Conservation (phyloP, 2,888 invertebrate species). For the Scotopteryx bipunctaria region DNA sequence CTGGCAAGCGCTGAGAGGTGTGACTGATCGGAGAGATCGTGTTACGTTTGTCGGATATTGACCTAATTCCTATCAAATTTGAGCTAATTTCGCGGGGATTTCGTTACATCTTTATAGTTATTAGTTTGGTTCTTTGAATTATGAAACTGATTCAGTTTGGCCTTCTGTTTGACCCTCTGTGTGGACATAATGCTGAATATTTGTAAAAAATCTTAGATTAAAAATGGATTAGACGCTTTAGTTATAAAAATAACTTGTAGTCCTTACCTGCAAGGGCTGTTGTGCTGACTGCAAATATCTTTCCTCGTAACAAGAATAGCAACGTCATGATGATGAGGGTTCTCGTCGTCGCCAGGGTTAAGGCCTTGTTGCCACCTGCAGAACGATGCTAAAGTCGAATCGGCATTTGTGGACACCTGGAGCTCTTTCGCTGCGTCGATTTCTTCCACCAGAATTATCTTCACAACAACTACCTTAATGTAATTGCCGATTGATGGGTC, state of each 20-base stretch:
- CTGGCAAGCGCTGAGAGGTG: conserved; percentile 23
- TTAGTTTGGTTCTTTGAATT: conserved; percentile 8
- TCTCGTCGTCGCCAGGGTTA: conserved; percentile 89
- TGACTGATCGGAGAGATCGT: conserved; percentile 32
- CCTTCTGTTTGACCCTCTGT: not conserved
- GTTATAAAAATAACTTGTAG: too few species aligned
- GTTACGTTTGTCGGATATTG: conserved; percentile 26
- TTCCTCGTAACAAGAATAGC: conserved; percentile 93
- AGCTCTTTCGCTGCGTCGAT: conserved; percentile 84
- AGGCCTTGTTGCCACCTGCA: conserved; percentile 92
- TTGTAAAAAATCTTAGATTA: too few species aligned
- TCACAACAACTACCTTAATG: conserved; percentile 94
- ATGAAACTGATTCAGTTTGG: not conserved
- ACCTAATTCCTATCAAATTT: conserved; percentile 26
- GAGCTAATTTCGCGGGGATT: conserved; percentile 25
- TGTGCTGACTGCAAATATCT: conserved; percentile 87
- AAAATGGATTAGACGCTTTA: too few species aligned
- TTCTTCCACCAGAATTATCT: conserved; percentile 90
- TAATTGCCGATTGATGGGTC: conserved; percentile 95
- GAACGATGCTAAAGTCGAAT: conserved; percentile 91
- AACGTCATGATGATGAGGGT: conserved; percentile 95
- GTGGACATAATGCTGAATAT: not conserved
- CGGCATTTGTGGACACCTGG: conserved; percentile 91
- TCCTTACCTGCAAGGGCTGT: conserved; percentile 81
- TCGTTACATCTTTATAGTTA: conserved; percentile 19